Conservation (phyloP, 2,888 invertebrate species). For the Stenichneumon culpator region DNA sequence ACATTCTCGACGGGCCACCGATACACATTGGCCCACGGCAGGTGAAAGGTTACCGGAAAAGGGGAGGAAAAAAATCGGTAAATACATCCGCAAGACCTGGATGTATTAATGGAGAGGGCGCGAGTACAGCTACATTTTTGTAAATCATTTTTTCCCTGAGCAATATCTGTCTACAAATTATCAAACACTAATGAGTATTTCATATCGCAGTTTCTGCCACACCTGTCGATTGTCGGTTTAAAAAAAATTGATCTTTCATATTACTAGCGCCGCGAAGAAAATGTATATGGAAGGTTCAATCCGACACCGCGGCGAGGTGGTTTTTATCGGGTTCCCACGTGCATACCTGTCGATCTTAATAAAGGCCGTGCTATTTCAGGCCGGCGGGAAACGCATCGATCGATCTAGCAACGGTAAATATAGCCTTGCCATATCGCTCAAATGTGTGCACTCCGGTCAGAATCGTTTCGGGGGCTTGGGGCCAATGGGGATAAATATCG, state of each 20-base stretch:
- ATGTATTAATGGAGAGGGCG: not conserved
- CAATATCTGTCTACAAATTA: not conserved
- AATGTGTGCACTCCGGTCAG: constrained; percentile 8
- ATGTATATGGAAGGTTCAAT: not conserved
- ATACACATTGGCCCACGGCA: not conserved
- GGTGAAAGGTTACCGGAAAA: constrained; percentile 6
- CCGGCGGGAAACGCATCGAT: not conserved
- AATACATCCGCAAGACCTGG: not conserved
- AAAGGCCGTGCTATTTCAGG: not conserved
- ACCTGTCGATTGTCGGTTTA: not conserved
- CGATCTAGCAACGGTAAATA: not conserved
- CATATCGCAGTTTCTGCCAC: not conserved
- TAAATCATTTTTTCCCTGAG: not conserved
- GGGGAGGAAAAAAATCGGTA: constrained; percentile 17
- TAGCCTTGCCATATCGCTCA: not conserved
- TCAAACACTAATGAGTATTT: not conserved
- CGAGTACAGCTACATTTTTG: not conserved
- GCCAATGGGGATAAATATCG: constrained; percentile 18
- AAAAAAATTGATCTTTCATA: not conserved
- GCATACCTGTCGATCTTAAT: constrained; percentile 4
- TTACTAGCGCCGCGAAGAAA: not conserved
- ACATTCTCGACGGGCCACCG: constrained; percentile 14
- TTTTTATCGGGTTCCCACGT: not conserved
- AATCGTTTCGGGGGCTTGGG: constrained; percentile 12
- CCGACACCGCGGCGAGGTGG: not conserved